These are phyloP conservation scores for Chelidonichthys spinosus DNA, from an alignment of 2,797 vertebrate species.

Conservation along the genomic window DNA sequence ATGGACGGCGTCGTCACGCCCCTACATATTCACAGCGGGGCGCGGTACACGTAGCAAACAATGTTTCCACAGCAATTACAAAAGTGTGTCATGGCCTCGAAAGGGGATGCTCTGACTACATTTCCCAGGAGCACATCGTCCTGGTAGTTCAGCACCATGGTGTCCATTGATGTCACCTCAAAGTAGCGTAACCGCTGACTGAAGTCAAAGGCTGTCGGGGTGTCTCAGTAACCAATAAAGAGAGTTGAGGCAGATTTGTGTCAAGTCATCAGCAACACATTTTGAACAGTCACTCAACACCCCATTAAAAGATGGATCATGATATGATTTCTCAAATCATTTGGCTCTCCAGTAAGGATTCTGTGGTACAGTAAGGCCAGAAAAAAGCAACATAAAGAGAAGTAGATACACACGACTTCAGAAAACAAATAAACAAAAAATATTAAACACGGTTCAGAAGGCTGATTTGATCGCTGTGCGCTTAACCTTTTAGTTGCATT, in stretches of 20 bases:
- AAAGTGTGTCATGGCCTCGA: slow-evolving; percentile 36
- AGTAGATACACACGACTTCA: slow-evolving; percentile 46
- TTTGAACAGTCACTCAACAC: slow-evolving; percentile 34
- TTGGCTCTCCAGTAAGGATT: slow-evolving; percentile 42
- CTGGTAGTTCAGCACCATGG: slow-evolving; percentile 62
- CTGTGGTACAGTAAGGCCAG: slow-evolving; percentile 72
- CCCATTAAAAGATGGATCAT: slow-evolving; percentile 22
- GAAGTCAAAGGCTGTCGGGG: slow-evolving; percentile 50
- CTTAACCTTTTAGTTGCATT: slow-evolving; percentile 41
- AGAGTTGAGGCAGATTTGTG: slow-evolving; percentile 71
- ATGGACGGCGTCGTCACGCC: slow-evolving; percentile 34
- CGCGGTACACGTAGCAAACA: slow-evolving; percentile 27
- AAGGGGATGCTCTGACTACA: slow-evolving; percentile 28
- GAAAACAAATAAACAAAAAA: slow-evolving; percentile 38
- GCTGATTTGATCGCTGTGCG: slow-evolving; percentile 58
- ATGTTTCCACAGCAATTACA: slow-evolving; percentile 33
- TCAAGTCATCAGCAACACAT: slow-evolving; percentile 44
- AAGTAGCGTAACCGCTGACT: slow-evolving; percentile 11
- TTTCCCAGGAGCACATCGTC: slow-evolving; percentile 51
- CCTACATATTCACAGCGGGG: slow-evolving; percentile 34
- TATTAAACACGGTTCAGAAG: slow-evolving; percentile 69
- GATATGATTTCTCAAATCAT: slow-evolving; percentile 16
- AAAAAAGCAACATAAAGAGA: slow-evolving; percentile 42
- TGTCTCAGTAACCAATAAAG: slow-evolving; percentile 61
- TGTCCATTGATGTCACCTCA: slow-evolving; percentile 31